Evolutionary conservation across 2,797 vertebrate species (phyloP).

Genomic region (Microctenopoma lineatum): DNA sequence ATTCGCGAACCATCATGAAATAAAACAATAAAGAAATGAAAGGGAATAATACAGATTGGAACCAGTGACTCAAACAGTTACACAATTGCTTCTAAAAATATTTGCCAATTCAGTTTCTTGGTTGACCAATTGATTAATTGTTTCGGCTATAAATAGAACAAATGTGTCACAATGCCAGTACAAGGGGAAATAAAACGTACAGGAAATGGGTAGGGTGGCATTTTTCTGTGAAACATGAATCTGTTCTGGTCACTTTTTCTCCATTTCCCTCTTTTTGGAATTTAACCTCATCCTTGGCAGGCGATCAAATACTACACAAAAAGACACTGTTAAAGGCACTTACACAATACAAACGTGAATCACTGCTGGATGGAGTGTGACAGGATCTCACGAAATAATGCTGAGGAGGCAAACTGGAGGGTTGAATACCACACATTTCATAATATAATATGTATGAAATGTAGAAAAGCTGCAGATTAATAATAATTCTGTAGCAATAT

Average conservation of each 20-base stretch:
- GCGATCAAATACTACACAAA: not conserved
- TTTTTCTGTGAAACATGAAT: not conserved
- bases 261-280: constrained; percentile 4
- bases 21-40: not conserved
- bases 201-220: not conserved
- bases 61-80: not conserved
- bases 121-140: not conserved
- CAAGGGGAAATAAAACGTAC: not conserved
- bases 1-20: not conserved
- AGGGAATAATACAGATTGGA: not conserved
- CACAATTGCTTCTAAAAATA: not conserved
- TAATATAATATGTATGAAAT: not conserved
- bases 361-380: constrained; percentile 17
- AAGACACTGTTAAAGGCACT: constrained; percentile 18
- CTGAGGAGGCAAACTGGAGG: constrained; percentile 12
- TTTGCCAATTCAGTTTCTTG: not conserved
- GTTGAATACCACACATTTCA: not conserved
- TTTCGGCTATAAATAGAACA: not conserved
- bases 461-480: not conserved
- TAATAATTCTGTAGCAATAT: not conserved
- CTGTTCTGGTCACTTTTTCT: not conserved
- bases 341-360: constrained; percentile 46
- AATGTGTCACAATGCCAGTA: not conserved
- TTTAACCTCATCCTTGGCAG: constrained; percentile 22
- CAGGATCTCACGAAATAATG: constrained; percentile 18